Evolutionary conservation across 2,113 vertebrate genomes (phyloP), one percentile per base, ranked within the genome.

Genomic region (Sclerurus mexicanus): DNA sequence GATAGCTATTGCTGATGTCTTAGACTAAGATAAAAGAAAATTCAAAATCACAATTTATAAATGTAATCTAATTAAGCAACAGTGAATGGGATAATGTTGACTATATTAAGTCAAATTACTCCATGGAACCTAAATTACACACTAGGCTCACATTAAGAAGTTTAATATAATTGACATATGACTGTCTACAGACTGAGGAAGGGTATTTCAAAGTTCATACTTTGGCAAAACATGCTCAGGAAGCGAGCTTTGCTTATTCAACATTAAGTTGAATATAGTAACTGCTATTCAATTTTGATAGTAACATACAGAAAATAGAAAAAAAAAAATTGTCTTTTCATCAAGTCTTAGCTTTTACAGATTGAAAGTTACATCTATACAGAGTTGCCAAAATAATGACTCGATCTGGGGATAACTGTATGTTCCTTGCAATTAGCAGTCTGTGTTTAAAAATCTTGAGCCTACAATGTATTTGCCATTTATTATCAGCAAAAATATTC

Each of bases 401-500:
- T 69, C 0, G 1, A 7, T 40, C 62, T 58, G 23, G 4, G 7
- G 10, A 4, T 10, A 77, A 33, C 3, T 66, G 3, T 27, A 40
- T 35, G 4, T 47, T 19, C 23, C 33, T 47, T 72, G 7, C 18
- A 89, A 31, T 33, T 86, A 35, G 35, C 37, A 62, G 31, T 62
- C 12, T 21, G 17, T 37, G 10, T 62, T 79, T 37, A 52, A 5
- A 89, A 78, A 80, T 25, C 12, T 39, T n/a, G 28, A 39, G 2
- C 6, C 4, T 74, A 24, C 40, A 71, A 58, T 12, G 2, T 55
- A 40, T 56, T 64, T 76, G 28, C 2, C 5, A 39, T 55, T 83
- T 52, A 25, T 47, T 63, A 62, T 11, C 33, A 85, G 22, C 10
- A 91, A 47, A 87, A 87, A 16, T 9, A 50, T 33, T 44, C 2